phyloP scores from a whole-genome alignment of 2,888 invertebrate species.

The Epistrophe grossulariae region DNA sequence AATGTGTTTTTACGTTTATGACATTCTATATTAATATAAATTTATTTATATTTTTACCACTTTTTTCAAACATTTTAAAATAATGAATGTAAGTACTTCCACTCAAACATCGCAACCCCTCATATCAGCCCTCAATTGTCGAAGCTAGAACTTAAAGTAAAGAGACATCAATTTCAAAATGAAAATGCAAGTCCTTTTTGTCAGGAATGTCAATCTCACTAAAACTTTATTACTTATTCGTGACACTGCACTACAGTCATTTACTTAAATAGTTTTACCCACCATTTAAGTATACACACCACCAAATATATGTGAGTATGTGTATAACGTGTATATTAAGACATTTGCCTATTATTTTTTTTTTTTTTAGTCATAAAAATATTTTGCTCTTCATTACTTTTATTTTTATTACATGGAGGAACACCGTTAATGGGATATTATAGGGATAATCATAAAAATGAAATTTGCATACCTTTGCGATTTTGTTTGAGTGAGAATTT shows the following conservation, averaged over 20 bases:
- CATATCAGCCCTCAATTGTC: not conserved
- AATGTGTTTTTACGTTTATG: not conserved
- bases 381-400: slow-evolving; percentile 69
- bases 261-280: slow-evolving; percentile 62
- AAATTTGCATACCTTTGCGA: slow-evolving; percentile 72
- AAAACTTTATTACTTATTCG: slow-evolving; percentile 67
- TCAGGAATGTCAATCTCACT: slow-evolving; percentile 65
- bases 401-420: slow-evolving; percentile 64
- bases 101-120: not conserved
- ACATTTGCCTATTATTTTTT: slow-evolving; percentile 33
- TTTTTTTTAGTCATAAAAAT: slow-evolving; percentile 60
- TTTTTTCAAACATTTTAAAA: not conserved
- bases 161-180: slow-evolving; percentile 47
- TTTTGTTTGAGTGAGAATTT: slow-evolving; percentile 48
- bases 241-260: slow-evolving; percentile 62
- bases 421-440: slow-evolving; percentile 71
- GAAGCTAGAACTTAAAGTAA: slow-evolving; percentile 3
- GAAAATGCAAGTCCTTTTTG: slow-evolving; percentile 68
- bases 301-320: slow-evolving; percentile 27
- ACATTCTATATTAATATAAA: not conserved
- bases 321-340: slow-evolving; percentile 12
- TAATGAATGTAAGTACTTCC: slow-evolving; percentile 15
- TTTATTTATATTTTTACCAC: not conserved
- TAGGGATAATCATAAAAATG: slow-evolving; percentile 70
- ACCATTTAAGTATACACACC: slow-evolving; percentile 6